Conservation (phyloP, 2,113 vertebrate genomes). For the Aphyosemion australe region DNA sequence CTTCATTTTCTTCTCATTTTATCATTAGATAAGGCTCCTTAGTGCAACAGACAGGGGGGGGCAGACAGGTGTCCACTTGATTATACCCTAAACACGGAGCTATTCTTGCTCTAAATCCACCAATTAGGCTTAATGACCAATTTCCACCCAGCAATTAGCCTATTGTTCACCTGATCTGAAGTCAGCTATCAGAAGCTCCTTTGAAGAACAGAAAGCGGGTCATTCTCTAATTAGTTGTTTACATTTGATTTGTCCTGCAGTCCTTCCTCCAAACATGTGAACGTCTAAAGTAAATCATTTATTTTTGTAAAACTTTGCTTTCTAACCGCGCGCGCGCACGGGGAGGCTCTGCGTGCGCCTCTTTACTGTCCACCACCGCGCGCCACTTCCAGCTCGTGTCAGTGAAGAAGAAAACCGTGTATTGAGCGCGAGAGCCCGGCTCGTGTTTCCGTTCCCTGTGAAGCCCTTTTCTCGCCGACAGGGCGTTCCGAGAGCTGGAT, state of each 20-base stretch:
- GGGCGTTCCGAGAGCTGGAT: constrained; percentile 91
- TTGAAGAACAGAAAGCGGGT: constrained; percentile 45
- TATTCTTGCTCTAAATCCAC: constrained; percentile 23
- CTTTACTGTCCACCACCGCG: constrained; percentile 16
- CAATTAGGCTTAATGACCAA: constrained; percentile 28
- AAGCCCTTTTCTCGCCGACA: constrained; percentile 84
- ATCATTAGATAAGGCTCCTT: too few species aligned
- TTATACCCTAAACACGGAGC: constrained; percentile 3
- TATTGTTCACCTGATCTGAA: constrained; percentile 39
- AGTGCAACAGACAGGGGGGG: too few species aligned
- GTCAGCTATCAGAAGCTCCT: constrained; percentile 33
- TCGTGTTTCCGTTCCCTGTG: constrained; percentile 89
- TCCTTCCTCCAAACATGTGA: too few species aligned
- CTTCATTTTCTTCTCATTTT: too few species aligned
- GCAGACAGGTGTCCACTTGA: not conserved
- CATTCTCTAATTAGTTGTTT: not conserved
- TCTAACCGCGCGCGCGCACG: not conserved
- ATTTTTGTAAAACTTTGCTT: not conserved
- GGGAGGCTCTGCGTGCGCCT: not conserved
- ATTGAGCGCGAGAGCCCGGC: constrained; percentile 57
- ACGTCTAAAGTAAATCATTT: not conserved
- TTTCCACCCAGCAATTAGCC: constrained; percentile 50
- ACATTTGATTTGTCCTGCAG: too few species aligned
- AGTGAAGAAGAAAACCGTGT: constrained; percentile 40
- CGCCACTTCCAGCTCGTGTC: constrained; percentile 46